A percentile compares a stretch with the other conserved stretches of the same genome.
Conservation (phyloP, 1,140 invertebrate genomes). For the Globodera rostochiensis region DNA sequence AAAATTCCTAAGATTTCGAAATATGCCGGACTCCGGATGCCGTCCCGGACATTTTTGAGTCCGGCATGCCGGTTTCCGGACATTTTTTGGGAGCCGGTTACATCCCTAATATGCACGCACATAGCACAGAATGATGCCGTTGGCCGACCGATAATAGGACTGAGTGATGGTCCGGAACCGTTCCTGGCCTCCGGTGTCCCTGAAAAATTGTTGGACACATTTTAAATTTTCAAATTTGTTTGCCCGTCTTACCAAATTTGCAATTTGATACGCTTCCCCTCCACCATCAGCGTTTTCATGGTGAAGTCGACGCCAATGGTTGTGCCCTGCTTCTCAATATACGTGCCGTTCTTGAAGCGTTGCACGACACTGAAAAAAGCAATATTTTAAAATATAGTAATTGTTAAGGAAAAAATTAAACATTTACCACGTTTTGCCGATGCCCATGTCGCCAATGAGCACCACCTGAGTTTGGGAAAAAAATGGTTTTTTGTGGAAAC, state of each 20-base stretch:
- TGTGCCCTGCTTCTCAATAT: conserved; percentile 85
- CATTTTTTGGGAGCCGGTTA: background rate
- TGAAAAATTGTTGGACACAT: background rate
- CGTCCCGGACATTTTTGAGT: too few species aligned
- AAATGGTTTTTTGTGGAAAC: conserved; percentile 65
- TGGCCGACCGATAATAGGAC: conserved; percentile 72
- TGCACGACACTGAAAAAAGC: conserved; percentile 72
- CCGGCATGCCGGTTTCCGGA: too few species aligned
- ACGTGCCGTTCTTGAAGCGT: conserved; percentile 87
- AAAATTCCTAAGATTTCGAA: background rate
- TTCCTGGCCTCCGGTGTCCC: conserved; percentile 86
- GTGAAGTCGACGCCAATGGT: conserved; percentile 95
- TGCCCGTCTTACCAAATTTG: conserved; percentile 81
- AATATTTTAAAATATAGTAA: conserved; percentile 7
- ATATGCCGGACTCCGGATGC: background rate
- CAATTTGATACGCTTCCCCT: conserved; percentile 89
- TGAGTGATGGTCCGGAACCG: conserved; percentile 75
- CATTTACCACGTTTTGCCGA: conserved; percentile 79
- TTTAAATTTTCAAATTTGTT: background rate
- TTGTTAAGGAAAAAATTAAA: conserved; percentile 16
- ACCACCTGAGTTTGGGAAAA: conserved; percentile 77
- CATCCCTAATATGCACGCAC: background rate
- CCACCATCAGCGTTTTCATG: conserved; percentile 89
- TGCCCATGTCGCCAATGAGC: conserved; percentile 80
- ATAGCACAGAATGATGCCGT: conserved; percentile 77